Conservation (phyloP, 2,888 invertebrate species). For the Apodemia mormo region DNA sequence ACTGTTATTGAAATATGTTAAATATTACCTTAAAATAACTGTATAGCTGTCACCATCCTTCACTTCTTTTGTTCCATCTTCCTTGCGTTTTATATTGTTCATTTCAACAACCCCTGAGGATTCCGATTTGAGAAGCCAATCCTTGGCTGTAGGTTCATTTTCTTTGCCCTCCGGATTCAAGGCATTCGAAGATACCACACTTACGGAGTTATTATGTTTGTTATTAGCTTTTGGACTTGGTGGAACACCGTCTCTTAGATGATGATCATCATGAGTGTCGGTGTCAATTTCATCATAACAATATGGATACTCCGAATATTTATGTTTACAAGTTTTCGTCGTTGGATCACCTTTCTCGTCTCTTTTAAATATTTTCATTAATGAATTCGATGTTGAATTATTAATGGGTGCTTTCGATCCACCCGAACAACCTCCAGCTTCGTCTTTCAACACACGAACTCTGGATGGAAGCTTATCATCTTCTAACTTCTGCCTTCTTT, state of each 20-base stretch:
- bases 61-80: slow-evolving; percentile 68
- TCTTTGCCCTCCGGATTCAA: slow-evolving; percentile 64
- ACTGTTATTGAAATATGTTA: neutral
- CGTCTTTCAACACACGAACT: slow-evolving; percentile 88
- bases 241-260: slow-evolving; percentile 72
- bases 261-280: slow-evolving; percentile 85
- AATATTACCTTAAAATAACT: slow-evolving; percentile 85
- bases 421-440: slow-evolving; percentile 69
- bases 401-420: slow-evolving; percentile 64
- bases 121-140: slow-evolving; percentile 68
- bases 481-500: slow-evolving; percentile 86
- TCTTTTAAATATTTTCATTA: slow-evolving; percentile 69
- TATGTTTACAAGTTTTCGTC: slow-evolving; percentile 91
- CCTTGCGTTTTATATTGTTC: slow-evolving; percentile 75
- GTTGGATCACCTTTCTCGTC: slow-evolving; percentile 70
- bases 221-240: slow-evolving; percentile 66
- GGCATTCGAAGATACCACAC: slow-evolving; percentile 74
- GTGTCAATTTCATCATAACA: slow-evolving; percentile 93
- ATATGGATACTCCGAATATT: slow-evolving; percentile 93
- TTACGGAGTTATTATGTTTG: slow-evolving; percentile 73
- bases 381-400: slow-evolving; percentile 63
- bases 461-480: slow-evolving; percentile 84
- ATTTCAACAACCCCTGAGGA: slow-evolving; percentile 67
- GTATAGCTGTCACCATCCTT: slow-evolving; percentile 87
- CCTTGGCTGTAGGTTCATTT: slow-evolving; percentile 64